A percentile compares a stretch with the other conserved stretches of the same genome.
Evolutionary conservation across 2,888 invertebrate species (phyloP).

Genomic region (Tineola bisselliella): DNA sequence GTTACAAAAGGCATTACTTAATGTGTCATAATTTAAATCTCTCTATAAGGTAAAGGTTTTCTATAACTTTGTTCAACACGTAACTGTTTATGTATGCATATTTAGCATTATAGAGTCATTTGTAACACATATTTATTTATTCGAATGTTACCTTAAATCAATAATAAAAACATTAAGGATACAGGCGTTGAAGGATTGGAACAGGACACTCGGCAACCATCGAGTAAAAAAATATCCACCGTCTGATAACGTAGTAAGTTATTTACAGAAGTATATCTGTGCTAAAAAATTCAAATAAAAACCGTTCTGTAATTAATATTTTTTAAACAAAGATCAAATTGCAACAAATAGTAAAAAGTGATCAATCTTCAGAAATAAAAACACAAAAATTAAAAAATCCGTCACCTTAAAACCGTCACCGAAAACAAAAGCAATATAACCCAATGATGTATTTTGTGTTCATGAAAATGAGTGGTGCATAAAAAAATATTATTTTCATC

Average conservation of each 20-base stretch:
- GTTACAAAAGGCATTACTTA: not conserved
- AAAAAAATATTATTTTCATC: not conserved
- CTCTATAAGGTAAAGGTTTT: no score
- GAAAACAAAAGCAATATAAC: not conserved
- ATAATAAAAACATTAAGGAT: not conserved
- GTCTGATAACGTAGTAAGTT: not conserved
- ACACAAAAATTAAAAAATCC: no score
- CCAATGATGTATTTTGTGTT: not conserved
- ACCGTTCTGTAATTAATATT: no score
- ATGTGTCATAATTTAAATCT: no score
- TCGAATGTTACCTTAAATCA: not conserved
- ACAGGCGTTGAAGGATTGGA: not conserved
- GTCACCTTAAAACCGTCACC: not conserved
- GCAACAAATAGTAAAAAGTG: no score
- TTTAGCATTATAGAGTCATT: no score
- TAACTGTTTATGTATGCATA: no score
- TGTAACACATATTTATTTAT: no score
- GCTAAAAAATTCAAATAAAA: slow-evolving; percentile 17
- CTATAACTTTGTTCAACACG: no score
- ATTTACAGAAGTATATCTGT: not conserved
- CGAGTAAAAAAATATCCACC: not conserved
- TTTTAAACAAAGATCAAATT: no score
- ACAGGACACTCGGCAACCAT: not conserved
- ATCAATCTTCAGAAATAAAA: no score
- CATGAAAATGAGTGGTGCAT: not conserved